Percentiles rank a stretch among this genome's conserved stretches.
Conservation (phyloP, 1,140 invertebrate genomes). For the Drosophila chauvacae region DNA sequence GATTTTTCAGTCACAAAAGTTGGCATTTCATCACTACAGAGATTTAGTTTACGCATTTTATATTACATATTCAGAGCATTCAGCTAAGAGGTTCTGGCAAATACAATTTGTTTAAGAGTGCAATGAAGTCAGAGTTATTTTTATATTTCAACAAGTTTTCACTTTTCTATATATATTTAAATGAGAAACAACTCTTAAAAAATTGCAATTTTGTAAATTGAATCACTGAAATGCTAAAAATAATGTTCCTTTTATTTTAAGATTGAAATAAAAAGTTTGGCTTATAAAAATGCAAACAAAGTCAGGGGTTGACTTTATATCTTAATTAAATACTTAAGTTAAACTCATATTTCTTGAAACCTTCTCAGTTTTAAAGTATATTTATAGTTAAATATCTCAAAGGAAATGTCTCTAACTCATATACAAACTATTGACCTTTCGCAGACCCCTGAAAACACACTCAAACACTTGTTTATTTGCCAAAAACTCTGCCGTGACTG, state of each 20-base stretch:
- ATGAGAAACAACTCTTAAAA: not conserved
- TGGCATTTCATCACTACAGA: constrained; percentile 14
- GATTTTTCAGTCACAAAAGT: constrained; percentile 6
- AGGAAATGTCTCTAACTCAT: not conserved
- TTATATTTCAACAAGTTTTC: not conserved
- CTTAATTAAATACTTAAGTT: not conserved
- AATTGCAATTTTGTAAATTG: not conserved
- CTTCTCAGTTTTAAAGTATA: not conserved
- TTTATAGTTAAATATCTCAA: not conserved
- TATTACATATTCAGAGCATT: constrained; percentile 2
- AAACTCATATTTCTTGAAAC: not conserved
- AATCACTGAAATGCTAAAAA: not conserved
- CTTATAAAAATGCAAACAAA: not conserved
- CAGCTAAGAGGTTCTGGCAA: not conserved
- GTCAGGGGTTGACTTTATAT: no score
- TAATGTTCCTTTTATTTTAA: not conserved
- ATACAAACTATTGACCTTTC: constrained; percentile 10
- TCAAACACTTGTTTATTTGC: constrained; percentile 25
- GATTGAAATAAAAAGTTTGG: not conserved
- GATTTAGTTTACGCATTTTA: constrained; percentile 5
- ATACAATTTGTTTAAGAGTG: not conserved
- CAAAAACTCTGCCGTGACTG: constrained; percentile 21
- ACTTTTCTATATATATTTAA: not conserved
- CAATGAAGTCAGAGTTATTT: no score
- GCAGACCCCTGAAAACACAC: not conserved